Base-by-base conservation (phyloP, 2,888 invertebrate genomes). In the Spodoptera littoralis region DNA sequence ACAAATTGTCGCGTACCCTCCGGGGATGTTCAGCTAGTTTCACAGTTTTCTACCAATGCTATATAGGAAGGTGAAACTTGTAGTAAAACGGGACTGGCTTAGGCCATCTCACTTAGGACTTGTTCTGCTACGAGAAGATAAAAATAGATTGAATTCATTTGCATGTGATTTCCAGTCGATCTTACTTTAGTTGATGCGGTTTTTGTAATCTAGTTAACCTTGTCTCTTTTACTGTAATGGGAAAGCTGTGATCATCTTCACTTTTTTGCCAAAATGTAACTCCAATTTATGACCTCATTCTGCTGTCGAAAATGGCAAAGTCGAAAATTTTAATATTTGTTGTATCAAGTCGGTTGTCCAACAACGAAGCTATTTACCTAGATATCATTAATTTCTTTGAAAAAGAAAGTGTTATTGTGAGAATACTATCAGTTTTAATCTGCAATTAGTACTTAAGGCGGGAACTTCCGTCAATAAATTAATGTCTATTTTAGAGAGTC, bases 21-120 rank as follows among this genome's bases (percentile, higher is more conserved):
- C 49, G 68, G 81, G 76, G 78, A 77, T 60, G 59, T 70, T 77
- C 65, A 66, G 50, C 48, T 76, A 71, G 69, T 82, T 81, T 81
- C 80, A 77, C 69, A 57, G 69, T 65, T 76, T 69, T 69, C 70
- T 70, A 73, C 51, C 48, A 52, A 60, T 59, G 51, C 66, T 65
- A 68, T 64, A 73, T 62, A 65, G 50, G 66, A 74, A 70, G 58
- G 64, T 69, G 75, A 79, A 77, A 70, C 61, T 61, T 69, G 54
- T 57, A 27, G 62, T 55, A 45, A 24, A 4, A 59, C 55, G 41
- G 11, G 55, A 58, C 49, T 13, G 44, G 41, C 27, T 48, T 24
- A 11, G 11, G 56, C 42, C 42, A n/a, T 63, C 36, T 36, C 36
- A 36, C 36, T 62, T 47, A 49, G 46, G 24, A 59, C 58, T 43